Percentiles rank a stretch among this genome's conserved stretches.
phyloP scores from a whole-genome alignment of 2,888 invertebrate genomes.

The Drosophila helvetica region DNA sequence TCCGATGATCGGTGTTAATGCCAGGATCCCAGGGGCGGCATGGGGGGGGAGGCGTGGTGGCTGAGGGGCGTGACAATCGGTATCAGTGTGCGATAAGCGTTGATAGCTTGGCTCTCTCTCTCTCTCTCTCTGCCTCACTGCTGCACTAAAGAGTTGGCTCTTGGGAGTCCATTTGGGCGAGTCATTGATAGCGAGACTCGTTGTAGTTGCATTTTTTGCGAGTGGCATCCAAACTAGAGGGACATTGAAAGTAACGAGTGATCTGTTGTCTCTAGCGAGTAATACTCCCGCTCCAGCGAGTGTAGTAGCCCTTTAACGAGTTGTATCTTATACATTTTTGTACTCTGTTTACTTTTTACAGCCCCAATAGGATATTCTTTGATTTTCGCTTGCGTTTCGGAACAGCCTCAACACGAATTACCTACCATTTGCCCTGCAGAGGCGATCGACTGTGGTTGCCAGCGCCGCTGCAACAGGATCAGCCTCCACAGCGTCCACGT shows the following conservation, averaged over 20 bases:
- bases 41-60: background rate
- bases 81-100: constrained; percentile 17
- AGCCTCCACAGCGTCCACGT: constrained; percentile 25
- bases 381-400: constrained; percentile 24
- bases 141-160: background rate
- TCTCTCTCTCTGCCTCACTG: background rate
- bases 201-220: too few relatives aligned
- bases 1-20: background rate
- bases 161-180: too few relatives aligned
- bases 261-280: background rate
- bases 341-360: background rate
- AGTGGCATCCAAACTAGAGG: background rate
- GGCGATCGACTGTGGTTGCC: constrained; percentile 81
- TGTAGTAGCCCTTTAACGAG: background rate
- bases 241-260: background rate
- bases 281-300: background rate
- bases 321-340: background rate
- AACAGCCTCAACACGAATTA: constrained; percentile 82
- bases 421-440: constrained; percentile 72
- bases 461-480: constrained; percentile 67
- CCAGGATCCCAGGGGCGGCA: background rate
- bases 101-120: background rate
- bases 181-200: too few relatives aligned
- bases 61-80: constrained; percentile 4
- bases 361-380: background rate